These are phyloP conservation scores for Neodontobutis hainanensis DNA, from an alignment of 2,113 vertebrate species.

Conservation along the genomic window DNA sequence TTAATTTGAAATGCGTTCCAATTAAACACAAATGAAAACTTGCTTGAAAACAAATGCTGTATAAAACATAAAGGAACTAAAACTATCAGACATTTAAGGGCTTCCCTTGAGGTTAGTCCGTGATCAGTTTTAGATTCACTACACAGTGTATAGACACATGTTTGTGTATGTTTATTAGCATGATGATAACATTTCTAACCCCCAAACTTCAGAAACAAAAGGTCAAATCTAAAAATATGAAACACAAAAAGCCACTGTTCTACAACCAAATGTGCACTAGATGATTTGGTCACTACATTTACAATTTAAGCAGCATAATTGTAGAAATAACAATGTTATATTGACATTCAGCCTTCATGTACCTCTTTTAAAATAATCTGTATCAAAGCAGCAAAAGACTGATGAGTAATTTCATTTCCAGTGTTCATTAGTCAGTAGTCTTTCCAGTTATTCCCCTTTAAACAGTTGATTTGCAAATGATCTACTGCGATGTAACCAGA, in stretches of 20 bases:
- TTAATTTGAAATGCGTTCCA: neutral
- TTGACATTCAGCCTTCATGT: neutral
- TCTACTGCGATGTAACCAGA: neutral
- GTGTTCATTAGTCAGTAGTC: slow-evolving; percentile 57
- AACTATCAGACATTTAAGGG: too few relatives aligned
- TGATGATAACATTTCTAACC: neutral
- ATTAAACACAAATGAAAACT: slow-evolving; percentile 3
- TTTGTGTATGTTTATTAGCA: neutral
- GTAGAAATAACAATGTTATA: neutral
- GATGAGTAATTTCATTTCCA: slow-evolving; percentile 20
- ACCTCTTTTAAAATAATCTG: neutral
- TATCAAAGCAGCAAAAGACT: neutral
- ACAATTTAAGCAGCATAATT: neutral
- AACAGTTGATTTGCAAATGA: neutral
- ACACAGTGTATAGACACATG: neutral
- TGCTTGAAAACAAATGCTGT: slow-evolving; percentile 16
- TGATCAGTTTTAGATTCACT: neutral
- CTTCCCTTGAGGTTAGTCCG: neutral
- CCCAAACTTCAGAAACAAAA: slow-evolving; percentile 17
- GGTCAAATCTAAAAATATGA: neutral
- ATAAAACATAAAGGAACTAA: neutral
- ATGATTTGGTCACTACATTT: too few relatives aligned
- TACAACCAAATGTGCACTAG: too few relatives aligned
- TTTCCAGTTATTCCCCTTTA: slow-evolving; percentile 2
- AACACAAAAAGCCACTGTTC: neutral